Evolutionary conservation across 2,113 vertebrate genomes (phyloP).

Genomic region (Stomatorhinus ivindoensis): DNA sequence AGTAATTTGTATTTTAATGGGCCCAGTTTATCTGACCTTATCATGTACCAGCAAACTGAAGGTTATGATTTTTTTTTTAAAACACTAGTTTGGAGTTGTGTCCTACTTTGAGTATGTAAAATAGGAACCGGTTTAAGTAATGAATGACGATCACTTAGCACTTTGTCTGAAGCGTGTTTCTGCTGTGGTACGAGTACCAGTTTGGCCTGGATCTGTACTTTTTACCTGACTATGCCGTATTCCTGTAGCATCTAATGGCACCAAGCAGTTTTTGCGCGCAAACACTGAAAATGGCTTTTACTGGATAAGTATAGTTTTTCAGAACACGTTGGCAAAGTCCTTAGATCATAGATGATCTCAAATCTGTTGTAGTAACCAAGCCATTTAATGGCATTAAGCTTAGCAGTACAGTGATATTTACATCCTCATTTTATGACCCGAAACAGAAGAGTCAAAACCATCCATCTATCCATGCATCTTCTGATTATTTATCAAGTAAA

Average conservation of each 20-base stretch:
- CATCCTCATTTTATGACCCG: not conserved
- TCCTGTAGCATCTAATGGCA: not conserved
- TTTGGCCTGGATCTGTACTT: not conserved
- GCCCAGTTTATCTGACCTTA: slow-evolving; percentile 17
- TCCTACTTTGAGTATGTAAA: slow-evolving; percentile 18
- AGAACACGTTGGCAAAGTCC: not conserved
- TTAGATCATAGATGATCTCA: not conserved
- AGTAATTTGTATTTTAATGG: slow-evolving; percentile 32
- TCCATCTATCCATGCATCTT: not conserved
- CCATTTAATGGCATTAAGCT: not conserved
- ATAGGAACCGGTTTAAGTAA: not conserved
- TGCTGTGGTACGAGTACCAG: not conserved
- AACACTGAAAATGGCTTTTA: not conserved
- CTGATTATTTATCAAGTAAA: not conserved
- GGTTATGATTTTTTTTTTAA: not conserved
- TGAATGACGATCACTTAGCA: not conserved
- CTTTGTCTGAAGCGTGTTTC: not conserved
- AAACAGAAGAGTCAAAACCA: not conserved
- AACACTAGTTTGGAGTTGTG: slow-evolving; percentile 6
- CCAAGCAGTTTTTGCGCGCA: not conserved
- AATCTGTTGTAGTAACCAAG: not conserved
- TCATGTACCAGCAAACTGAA: slow-evolving; percentile 3
- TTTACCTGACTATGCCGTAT: not conserved
- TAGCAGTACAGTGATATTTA: not conserved
- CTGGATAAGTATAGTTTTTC: not conserved